Evolutionary conservation across 1,140 invertebrate genomes (phyloP).

Genomic region (Choristoneura fumiferana): DNA sequence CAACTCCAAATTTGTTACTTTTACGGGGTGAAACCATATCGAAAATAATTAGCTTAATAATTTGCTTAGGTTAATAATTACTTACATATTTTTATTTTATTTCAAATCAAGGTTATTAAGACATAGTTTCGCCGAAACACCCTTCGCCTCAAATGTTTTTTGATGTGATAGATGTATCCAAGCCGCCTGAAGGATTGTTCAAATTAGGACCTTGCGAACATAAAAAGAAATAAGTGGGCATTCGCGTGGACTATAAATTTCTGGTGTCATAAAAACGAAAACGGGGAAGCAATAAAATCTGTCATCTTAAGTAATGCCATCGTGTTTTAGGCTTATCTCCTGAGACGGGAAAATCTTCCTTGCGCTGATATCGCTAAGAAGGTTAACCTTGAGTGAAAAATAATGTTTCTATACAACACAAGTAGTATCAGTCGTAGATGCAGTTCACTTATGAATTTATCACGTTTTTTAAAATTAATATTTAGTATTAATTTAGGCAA

Average conservation of each 20-base stretch:
- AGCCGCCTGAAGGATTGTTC: slow-evolving; percentile 3
- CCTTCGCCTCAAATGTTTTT: no score
- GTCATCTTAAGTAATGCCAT: slow-evolving; percentile 45
- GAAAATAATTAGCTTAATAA: no score
- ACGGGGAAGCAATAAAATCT: slow-evolving; percentile 49
- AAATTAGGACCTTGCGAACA: slow-evolving; percentile 31
- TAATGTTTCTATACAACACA: slow-evolving; percentile 17
- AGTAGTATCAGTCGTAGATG: no score
- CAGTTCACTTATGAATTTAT: no score
- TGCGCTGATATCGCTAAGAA: slow-evolving; percentile 37
- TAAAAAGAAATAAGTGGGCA: slow-evolving; percentile 35
- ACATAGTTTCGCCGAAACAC: no score
- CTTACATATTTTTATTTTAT: no score
- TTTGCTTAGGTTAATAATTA: no score
- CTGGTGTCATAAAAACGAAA: slow-evolving; percentile 46
- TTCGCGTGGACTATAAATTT: slow-evolving; percentile 40
- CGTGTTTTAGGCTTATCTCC: slow-evolving; percentile 48
- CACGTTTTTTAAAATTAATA: no score
- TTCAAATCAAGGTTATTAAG: no score
- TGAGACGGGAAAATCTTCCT: slow-evolving; percentile 33
- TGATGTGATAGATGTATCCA: slow-evolving; percentile 3
- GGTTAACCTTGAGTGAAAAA: slow-evolving; percentile 26
- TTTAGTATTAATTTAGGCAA: no score
- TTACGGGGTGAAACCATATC: no score
- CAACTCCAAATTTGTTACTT: no score